Evolutionary conservation across 2,113 vertebrate genomes (phyloP), one percentile per base, ranked within the genome.

Genomic region (Sakesphorus luctuosus): DNA sequence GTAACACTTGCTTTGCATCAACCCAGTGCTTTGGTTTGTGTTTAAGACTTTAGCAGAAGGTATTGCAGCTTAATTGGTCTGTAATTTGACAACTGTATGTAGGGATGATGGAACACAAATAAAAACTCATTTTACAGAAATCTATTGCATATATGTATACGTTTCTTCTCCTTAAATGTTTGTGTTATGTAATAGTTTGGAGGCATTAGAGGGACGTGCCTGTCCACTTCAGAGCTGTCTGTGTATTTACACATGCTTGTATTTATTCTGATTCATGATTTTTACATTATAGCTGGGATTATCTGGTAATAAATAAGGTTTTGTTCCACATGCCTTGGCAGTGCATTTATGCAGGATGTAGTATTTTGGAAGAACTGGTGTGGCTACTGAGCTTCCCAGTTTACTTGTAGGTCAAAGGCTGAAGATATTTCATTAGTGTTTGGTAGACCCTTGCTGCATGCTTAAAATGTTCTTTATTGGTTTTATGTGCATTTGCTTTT

Each of bases 1-100:
- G 91, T 97, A 97, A 97, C 96, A 97, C 83, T 96, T 96, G 82
- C 84, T 96, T 80, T 6, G 16, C 12, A 14, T 67, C 93, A 62
- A 93, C 63, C 72, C 24, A 1, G 50, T 68, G 83, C 89, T 94
- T 97, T 94, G 84, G 76, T 95, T 80, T 89, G 79, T 75, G 46
- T 89, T 95, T 75, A 90, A 46, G 90, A 74, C 82, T 96, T 96
- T 89, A 80, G 86, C 55, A 33, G 69, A 84, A 62, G 28, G 66
- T 95, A 89, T 65, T 69, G 59, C 76, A 46, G 47, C 43, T 61
- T 77, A 90, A 94, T 91, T 91, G 82, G 78, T 56, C 78, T 85
- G 29, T 29, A 63, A 18, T 59, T 90, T 89, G 85, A 69, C 18
- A 53, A 46, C 85, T 78, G 17, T 80, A 18, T 49, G 52, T 66